These are phyloP conservation scores for Aspidapion aeneum DNA, from an alignment of 2,888 invertebrate species.

Conservation along the genomic window DNA sequence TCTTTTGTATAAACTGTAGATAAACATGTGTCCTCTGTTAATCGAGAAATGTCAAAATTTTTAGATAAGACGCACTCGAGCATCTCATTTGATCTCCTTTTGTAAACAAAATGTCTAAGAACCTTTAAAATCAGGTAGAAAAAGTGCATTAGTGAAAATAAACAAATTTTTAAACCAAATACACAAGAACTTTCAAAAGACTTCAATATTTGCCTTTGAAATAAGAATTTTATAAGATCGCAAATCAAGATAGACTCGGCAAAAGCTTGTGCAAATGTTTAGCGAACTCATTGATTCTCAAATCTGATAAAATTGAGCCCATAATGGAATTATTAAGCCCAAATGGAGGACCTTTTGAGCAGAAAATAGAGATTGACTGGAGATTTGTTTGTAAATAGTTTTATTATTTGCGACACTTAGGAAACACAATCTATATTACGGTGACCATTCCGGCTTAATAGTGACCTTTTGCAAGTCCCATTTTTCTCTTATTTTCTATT, in stretches of 20 bases:
- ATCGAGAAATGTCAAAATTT: conserved; percentile 35
- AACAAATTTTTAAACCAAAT: conserved; percentile 14
- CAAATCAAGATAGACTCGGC: conserved; percentile 29
- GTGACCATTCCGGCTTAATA: too few relatives aligned
- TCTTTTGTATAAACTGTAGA: conserved; percentile 33
- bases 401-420: too few relatives aligned
- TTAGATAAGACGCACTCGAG: conserved; percentile 35
- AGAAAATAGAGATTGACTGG: background rate
- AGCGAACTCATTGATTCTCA: conserved; percentile 22
- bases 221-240: conserved; percentile 13
- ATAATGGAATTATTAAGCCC: conserved; percentile 26
- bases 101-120: conserved; percentile 13
- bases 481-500: too few relatives aligned
- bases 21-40: conserved; percentile 40
- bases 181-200: conserved; percentile 17
- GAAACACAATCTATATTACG: too few relatives aligned
- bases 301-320: conserved; percentile 22
- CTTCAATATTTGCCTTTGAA: conserved; percentile 17
- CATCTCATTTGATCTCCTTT: conserved; percentile 24
- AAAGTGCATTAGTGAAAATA: conserved; percentile 14
- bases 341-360: conserved; percentile 8
- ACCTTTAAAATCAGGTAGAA: conserved; percentile 30
- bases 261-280: conserved; percentile 35
- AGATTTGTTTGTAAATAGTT: background rate
- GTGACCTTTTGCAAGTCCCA: too few relatives aligned